These are phyloP conservation scores for Balanococcus diminutus DNA, from an alignment of 2,888 invertebrate species.

Conservation along the genomic window DNA sequence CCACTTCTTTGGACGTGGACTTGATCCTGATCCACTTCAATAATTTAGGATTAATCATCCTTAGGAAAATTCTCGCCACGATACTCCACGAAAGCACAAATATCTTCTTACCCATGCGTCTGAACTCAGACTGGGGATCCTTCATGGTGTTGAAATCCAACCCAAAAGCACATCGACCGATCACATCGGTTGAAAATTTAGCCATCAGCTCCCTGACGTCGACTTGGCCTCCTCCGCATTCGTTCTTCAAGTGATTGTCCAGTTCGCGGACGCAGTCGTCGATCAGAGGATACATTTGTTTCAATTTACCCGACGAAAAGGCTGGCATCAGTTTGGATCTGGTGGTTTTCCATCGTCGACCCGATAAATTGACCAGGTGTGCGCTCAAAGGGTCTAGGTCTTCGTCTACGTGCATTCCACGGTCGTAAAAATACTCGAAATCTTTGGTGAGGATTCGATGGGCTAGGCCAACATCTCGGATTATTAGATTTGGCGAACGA, in stretches of 20 bases:
- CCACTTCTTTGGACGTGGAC: slow-evolving; percentile 57
- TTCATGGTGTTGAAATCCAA: slow-evolving; percentile 62
- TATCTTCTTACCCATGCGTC: slow-evolving; percentile 60
- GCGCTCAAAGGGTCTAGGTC: slow-evolving; percentile 60
- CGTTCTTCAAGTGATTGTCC: not conserved
- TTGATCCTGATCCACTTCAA: slow-evolving; percentile 57
- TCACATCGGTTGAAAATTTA: slow-evolving; percentile 64
- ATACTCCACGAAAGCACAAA: slow-evolving; percentile 61
- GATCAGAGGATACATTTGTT: slow-evolving; percentile 64
- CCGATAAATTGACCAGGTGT: slow-evolving; percentile 62
- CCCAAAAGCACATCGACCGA: slow-evolving; percentile 65
- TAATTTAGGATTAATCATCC: slow-evolving; percentile 56
- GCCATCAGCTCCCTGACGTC: slow-evolving; percentile 62
- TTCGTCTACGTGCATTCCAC: slow-evolving; percentile 60
- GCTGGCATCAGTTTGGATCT: slow-evolving; percentile 65
- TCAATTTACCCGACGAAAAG: slow-evolving; percentile 66
- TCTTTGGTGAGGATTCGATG: slow-evolving; percentile 63
- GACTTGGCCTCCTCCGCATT: not conserved
- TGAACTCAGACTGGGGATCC: slow-evolving; percentile 62
- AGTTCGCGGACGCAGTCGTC: slow-evolving; percentile 57
- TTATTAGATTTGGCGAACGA: slow-evolving; percentile 63
- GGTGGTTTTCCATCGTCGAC: slow-evolving; percentile 65
- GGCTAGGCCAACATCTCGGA: slow-evolving; percentile 63
- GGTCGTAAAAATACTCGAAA: slow-evolving; percentile 63
- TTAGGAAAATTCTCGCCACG: slow-evolving; percentile 56